Evolutionary conservation across 92 coral and sea anemone genomes (phyloP), one percentile per base, ranked within the genome.

Genomic region (Porites evermanni): DNA sequence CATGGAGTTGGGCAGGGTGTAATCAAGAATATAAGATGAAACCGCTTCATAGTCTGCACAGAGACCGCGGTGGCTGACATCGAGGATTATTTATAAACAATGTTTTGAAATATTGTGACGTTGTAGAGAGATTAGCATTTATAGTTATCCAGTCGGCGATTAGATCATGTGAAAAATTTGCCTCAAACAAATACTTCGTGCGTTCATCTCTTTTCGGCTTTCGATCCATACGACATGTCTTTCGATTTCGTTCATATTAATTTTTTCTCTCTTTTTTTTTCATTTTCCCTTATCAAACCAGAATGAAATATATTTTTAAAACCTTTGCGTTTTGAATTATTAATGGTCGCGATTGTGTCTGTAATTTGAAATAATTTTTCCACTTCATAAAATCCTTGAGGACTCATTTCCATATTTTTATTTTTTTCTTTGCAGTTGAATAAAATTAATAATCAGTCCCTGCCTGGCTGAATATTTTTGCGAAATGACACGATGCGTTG

Each of bases 21-120:
- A 54, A 38, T 54, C 78, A 58, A 71, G 32, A 12, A 56, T 29
- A 17, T 47, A 53, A 70, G 20, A 5, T 20, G 23, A 16, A 44
- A 70, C 77, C 78, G 77, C 78, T 50, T 58, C 53, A 64, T 12
- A 17, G 53, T 81, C 69, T 81, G 78, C 61, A 38, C 29, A 70
- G 9, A 80, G 60, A 71, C 70, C 63, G 32, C 78, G 58, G 59
- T 70, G 78, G 67, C 44, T 81, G n/a, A 53, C 69, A n/a, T 23
- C 20, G 8, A 3, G 54, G 14, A 53, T 78, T 83, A 74, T 83
- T 73, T 83, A 67, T 83, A 83, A 83, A 74, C 87, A 83, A 18
- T 26, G 74, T 23, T 38, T 74, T 29, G 47, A 70, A 59, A 80
- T 80, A 74, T 64, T 63, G 73, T 83, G 87, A 83, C 87, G 87